Base-by-base conservation (phyloP, 2,888 invertebrate genomes). In the Heliconius aoede region DNA sequence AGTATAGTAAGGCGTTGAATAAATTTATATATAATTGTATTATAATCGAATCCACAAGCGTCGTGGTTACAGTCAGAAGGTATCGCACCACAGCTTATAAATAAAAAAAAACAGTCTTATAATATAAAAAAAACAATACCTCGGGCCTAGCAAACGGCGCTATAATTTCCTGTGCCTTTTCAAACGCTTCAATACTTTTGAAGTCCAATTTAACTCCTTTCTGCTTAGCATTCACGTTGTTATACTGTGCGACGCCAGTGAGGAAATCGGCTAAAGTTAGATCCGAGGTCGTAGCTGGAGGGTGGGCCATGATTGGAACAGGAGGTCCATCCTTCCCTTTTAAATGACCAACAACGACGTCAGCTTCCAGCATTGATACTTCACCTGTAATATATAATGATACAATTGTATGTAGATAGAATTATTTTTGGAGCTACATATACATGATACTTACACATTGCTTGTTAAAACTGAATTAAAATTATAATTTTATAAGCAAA, bases 141-240 rank as follows among this genome's bases (percentile, higher is more conserved):
- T 89, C 89, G n/a, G 89, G 88, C 69, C 89, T 91, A 55, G 86
- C 88, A 76, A 90, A 93, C 58, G 87, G 87, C 1, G 88, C 88
- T 21, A 94, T 92, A 26, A 95, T 89, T 0, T 87, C 85, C 51
- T 95, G 89, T 5, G 97, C 95, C 60, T 91, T 92, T 76, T 95
- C 94, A 84, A 96, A 97, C 0, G 97, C 97, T 67, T 97, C 96
- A 64, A 96, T 96, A 1, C 95, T 95, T 89, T 98, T 98, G 86
- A 98, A 98, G 90, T 98, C 98, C 65, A 99, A 91, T 87, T 99
- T 99, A 1, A 98, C 95, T 0, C 98, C 98, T 87, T 97, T 98
- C 82, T 89, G 92, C 77, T 90, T 90, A 4, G 87, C 78, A 51
- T 90, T 91, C 13, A 87, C 87, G 62, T 92, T 92, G 84, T 95